Percentiles rank a stretch among this genome's conserved stretches.
These are phyloP conservation scores for Lucinisca nassula DNA, from an alignment of 2,888 invertebrate genomes.

Conservation along the genomic window DNA sequence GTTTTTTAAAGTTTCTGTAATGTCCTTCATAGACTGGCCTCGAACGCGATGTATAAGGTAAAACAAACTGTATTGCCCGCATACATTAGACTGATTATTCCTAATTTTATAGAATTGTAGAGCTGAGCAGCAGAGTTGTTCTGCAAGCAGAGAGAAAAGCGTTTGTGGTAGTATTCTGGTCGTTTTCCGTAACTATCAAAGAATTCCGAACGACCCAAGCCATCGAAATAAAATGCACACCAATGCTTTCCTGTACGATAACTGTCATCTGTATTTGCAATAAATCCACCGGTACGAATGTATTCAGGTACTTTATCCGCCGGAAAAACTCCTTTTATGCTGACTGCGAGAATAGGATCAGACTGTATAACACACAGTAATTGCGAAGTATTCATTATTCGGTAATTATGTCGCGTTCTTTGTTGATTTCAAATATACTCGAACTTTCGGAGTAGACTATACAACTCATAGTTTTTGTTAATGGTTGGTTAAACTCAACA, in stretches of 20 bases:
- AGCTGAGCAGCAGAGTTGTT: neutral
- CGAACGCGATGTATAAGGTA: neutral
- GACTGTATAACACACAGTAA: constrained; percentile 22
- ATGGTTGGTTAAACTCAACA: constrained; percentile 30
- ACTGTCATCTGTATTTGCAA: neutral
- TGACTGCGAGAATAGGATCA: neutral
- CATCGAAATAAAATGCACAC: too few species aligned
- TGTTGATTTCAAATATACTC: constrained; percentile 28
- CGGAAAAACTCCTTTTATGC: neutral
- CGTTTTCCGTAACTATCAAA: neutral
- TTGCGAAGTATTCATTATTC: constrained; percentile 27
- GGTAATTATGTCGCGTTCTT: constrained; percentile 12
- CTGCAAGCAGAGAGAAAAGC: neutral
- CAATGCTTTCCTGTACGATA: neutral
- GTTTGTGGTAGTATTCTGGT: neutral
- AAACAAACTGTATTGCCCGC: neutral
- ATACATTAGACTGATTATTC: neutral
- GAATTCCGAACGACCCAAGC: too few species aligned
- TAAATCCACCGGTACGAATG: neutral
- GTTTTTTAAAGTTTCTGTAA: neutral
- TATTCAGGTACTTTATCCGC: neutral
- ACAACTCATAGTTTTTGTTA: neutral
- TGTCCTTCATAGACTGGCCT: neutral
- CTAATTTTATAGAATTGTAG: neutral
- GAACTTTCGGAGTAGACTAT: constrained; percentile 8